Evolutionary conservation across 92 coral and sea anemone genomes (phyloP), one percentile per base, ranked within the genome.

Genomic region (Metridium senile): DNA sequence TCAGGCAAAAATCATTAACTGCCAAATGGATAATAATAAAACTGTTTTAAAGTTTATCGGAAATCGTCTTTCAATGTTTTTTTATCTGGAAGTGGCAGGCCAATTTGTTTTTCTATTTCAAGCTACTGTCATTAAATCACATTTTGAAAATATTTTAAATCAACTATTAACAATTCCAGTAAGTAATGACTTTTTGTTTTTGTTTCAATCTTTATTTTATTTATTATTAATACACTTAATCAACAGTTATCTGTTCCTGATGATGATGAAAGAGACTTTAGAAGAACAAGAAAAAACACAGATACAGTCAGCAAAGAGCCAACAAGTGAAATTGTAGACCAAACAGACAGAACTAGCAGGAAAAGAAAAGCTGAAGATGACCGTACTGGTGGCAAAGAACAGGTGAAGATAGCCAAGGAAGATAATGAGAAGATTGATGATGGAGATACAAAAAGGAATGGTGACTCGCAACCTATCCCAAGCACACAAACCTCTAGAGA

Each of bases 251-350:
- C 93, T 17, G 93, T 90, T 45, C 77, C 89, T 33, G 99, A 95
- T 81, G 99, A 95, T 33, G 99, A 95, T 71, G 99, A 95, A 69
- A 84, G 99, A 46, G 99, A 95, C 73, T 95, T 95, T 71, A 89
- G 91, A 71, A 71, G 99, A 61, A 95, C 93, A 67, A 92, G 99
- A 85, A 89, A 87, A 81, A 84, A 88, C 46, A 84, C 88, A 23
- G 97, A 93, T 39, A 72, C 75, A 11, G 78, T 63, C 69, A 97
- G 84, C 65, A 84, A 84, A 73, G 78, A 73, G 8, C 56, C 53
- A 19, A 13, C 22, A 43, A 43, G 11, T 68, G 73, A 68, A 28
- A 85, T 83, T 22, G 64, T 84, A 39, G 75, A 69, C 59, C 75
- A 74, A 65, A 78, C 51, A 17, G 93, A 88, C 21, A 78, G 84